Base-by-base conservation (phyloP, 2,888 invertebrate genomes). In the Rutpela maculata region DNA sequence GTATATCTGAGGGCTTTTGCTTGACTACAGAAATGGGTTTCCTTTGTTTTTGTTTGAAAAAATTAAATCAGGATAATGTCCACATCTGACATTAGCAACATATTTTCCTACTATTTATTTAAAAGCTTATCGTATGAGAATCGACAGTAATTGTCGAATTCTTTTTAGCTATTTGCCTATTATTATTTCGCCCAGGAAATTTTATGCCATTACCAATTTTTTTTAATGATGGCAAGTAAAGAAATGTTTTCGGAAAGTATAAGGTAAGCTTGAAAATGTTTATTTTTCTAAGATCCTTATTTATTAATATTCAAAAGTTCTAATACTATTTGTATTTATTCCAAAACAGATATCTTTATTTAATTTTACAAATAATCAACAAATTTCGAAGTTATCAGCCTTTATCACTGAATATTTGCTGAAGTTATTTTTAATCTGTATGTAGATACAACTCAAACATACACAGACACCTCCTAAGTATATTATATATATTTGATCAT, bases 351-450 rank as follows among this genome's bases (percentile, higher is more conserved):
- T 22, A 19, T 57, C 18, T 18, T 15, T 59, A 59, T 22, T 62
- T 62, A 50, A 43, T 66, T 22, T 50, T 43, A 66, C 50, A 69
- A 59, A n/a, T n/a, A n/a, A n/a, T n/a, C n/a, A n/a, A 65, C 35
- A 65, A 65, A 1, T 65, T 56, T 35, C 11, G 17, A 31, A 69
- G 59, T 59, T 69, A 69, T 10, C 17, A 19, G 31, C 26, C 55
- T 12, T 70, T 70, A 70, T 70, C 70, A 31, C 19, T 15, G 60
- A n/a, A 19, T 31, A n/a, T 38, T 43, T 19, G 22, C 38, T 65
- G 12, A 38, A 65, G 65, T 60, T 70, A 60, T 70, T 70, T 70
- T 70, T 70, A 70, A 60, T 70, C 43, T 70, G 3, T 60, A 70
- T 70, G 70, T 70, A 70, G 70, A 70, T 62, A 70, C 17, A 12